Conservation (phyloP, 2,888 invertebrate genomes). For the Erebia epiphron region DNA sequence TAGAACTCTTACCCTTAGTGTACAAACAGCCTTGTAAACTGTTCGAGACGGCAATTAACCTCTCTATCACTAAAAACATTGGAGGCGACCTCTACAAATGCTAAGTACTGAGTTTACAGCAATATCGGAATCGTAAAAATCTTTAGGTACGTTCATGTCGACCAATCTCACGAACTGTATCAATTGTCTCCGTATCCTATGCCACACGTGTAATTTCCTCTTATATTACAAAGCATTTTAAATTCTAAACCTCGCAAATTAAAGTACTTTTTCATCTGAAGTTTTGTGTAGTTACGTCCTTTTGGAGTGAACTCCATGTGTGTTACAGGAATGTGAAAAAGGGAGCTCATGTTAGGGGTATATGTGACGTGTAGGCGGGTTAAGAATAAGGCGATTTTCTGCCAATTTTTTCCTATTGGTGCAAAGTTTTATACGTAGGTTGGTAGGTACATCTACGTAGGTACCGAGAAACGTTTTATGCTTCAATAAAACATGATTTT, state of each 20-base stretch:
- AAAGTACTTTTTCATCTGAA: slow-evolving; percentile 26
- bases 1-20: background rate
- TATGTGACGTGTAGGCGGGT: slow-evolving; percentile 53
- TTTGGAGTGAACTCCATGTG: slow-evolving; percentile 29
- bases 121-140: slow-evolving; percentile 38
- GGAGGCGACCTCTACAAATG: slow-evolving; percentile 21
- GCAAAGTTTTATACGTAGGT: slow-evolving; percentile 42
- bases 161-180: slow-evolving; percentile 45
- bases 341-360: slow-evolving; percentile 47
- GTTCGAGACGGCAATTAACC: slow-evolving; percentile 21
- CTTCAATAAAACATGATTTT: background rate
- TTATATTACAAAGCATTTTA: slow-evolving; percentile 13
- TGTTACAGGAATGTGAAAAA: slow-evolving; percentile 48
- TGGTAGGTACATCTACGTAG: background rate
- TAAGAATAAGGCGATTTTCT: slow-evolving; percentile 60
- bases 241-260: background rate
- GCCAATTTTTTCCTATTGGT: slow-evolving; percentile 57
- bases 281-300: slow-evolving; percentile 24
- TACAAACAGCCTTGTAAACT: background rate
- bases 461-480: background rate
- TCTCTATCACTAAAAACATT: slow-evolving; percentile 18
- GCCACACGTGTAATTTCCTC: slow-evolving; percentile 12
- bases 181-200: slow-evolving; percentile 28
- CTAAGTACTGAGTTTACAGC: slow-evolving; percentile 21
- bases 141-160: slow-evolving; percentile 42